A percentile compares a stretch with the other conserved stretches of the same genome.
Conservation (phyloP, 2,113 vertebrate genomes). For the Pteropus alecto region DNA sequence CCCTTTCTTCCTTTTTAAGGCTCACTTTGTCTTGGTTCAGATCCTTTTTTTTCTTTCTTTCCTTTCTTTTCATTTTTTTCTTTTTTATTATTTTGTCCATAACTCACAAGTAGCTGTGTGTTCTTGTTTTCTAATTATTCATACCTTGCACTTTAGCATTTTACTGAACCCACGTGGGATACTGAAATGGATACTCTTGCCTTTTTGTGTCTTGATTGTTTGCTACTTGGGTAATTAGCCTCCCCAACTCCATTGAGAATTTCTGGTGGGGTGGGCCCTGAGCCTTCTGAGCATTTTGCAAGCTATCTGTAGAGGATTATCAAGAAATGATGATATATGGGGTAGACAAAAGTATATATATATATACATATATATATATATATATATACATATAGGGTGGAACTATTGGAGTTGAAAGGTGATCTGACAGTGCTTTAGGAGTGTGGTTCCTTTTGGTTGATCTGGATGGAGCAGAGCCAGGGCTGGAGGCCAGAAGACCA, state of each 20-base stretch:
- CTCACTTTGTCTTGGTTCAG: slow-evolving; percentile 1
- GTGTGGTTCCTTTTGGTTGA: neutral
- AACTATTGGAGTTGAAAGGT: neutral
- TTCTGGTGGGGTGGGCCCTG: neutral
- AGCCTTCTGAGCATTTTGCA: neutral
- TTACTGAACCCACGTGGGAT: neutral
- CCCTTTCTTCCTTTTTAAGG: neutral
- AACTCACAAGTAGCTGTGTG: neutral
- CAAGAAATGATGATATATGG: neutral
- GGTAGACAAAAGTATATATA: neutral
- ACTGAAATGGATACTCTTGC: neutral
- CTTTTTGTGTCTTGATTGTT: neutral
- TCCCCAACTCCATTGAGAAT: neutral
- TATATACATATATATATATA: no score
- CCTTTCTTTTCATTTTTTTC: neutral
- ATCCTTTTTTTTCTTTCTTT: neutral
- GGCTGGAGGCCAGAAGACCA: neutral
- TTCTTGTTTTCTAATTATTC: slow-evolving; percentile 19
- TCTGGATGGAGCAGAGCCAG: neutral
- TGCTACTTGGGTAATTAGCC: neutral
- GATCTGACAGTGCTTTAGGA: neutral
- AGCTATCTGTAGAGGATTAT: neutral
- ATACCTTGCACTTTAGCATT: neutral
- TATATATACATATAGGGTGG: no score
- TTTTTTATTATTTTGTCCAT: neutral